Percentiles rank a stretch among this genome's conserved stretches.
phyloP scores from a whole-genome alignment of 2,888 invertebrate genomes.

The Macroteleia sp. region DNA sequence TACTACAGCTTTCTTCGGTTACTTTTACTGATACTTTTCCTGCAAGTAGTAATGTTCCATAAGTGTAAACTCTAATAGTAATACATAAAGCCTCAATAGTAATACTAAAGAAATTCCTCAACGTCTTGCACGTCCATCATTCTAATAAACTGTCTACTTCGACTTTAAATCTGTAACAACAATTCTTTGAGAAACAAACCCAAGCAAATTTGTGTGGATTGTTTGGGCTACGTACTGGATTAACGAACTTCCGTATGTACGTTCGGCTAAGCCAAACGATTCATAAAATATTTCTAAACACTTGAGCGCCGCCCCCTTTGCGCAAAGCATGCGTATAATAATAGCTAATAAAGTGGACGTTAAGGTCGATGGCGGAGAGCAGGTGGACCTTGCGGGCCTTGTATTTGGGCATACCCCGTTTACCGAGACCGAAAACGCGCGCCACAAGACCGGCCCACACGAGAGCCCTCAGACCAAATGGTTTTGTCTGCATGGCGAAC shows the following conservation, averaged over 20 bases:
- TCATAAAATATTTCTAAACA: constrained; percentile 82
- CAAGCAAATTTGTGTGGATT: constrained; percentile 64
- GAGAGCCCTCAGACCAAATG: constrained; percentile 64
- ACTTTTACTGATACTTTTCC: too few species aligned
- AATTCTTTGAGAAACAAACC: constrained; percentile 12
- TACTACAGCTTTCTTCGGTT: too few species aligned
- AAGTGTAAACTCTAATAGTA: too few species aligned
- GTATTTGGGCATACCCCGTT: constrained; percentile 74
- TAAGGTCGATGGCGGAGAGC: constrained; percentile 77
- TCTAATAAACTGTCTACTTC: too few species aligned
- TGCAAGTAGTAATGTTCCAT: too few species aligned
- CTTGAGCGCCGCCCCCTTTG: constrained; percentile 63
- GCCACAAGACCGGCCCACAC: constrained; percentile 71
- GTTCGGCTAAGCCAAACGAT: constrained; percentile 71
- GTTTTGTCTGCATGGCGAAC: constrained; percentile 72
- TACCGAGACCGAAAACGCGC: constrained; percentile 67
- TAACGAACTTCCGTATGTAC: constrained; percentile 76
- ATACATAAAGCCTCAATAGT: too few species aligned
- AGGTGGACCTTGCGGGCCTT: constrained; percentile 74
- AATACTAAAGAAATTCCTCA: too few species aligned
- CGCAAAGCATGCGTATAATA: constrained; percentile 79
- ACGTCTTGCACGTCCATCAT: too few species aligned
- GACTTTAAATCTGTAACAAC: too few species aligned
- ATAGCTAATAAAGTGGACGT: constrained; percentile 82
- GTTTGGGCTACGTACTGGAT: constrained; percentile 80